Conservation (phyloP, 2,797 vertebrate genomes). For the Gymnoscopelus braueri region DNA sequence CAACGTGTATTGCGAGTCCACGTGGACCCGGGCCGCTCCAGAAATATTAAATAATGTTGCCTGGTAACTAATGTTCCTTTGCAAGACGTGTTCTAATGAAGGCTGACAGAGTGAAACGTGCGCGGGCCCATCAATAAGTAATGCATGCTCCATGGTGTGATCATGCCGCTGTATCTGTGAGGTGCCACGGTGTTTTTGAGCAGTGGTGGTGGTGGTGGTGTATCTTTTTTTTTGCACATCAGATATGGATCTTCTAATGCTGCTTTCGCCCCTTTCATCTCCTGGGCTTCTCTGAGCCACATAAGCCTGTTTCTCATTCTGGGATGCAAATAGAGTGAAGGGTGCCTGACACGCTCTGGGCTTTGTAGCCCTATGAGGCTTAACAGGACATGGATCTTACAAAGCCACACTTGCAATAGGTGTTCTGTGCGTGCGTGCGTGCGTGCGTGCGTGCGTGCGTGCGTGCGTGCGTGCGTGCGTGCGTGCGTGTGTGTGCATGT, state of each 20-base stretch:
- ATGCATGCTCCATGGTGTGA: neutral
- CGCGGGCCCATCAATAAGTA: too few relatives aligned
- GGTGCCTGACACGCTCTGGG: conserved; percentile 35
- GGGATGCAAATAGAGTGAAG: conserved; percentile 51
- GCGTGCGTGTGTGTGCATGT: too few relatives aligned
- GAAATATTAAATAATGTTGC: too few relatives aligned
- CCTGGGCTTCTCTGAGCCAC: conserved; percentile 6
- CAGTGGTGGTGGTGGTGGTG: too few relatives aligned
- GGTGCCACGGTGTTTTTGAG: too few relatives aligned
- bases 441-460: neutral
- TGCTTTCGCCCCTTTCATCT: conserved; percentile 23
- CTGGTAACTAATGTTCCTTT: too few relatives aligned
- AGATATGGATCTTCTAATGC: conserved; percentile 13
- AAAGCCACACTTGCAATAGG: conserved; percentile 29
- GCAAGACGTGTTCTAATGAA: too few relatives aligned
- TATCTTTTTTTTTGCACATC: neutral
- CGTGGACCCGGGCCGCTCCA: too few relatives aligned
- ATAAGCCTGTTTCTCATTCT: conserved; percentile 34
- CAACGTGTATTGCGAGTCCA: too few relatives aligned
- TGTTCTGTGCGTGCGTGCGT: conserved; percentile 15
- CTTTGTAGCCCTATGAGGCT: conserved; percentile 49
- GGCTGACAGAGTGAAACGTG: too few relatives aligned
- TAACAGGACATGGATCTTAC: conserved; percentile 49
- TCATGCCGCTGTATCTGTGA: neutral
- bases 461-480: too few relatives aligned